Base-by-base conservation (phyloP, 2,113 vertebrate genomes). In the Pangasianodon hypophthalmus region DNA sequence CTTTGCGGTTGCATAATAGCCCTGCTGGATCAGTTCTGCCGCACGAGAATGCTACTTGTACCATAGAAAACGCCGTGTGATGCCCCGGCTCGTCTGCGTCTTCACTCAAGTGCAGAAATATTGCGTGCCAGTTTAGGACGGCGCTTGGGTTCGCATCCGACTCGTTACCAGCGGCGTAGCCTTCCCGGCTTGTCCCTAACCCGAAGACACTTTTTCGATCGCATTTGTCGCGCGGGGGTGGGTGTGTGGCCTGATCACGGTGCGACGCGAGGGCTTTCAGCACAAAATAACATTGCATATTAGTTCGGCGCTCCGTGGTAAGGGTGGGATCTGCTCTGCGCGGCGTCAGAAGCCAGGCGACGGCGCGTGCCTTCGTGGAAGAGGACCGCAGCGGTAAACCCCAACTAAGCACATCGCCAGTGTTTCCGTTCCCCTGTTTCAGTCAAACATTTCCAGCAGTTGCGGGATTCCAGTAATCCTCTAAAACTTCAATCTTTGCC, bases 221-320 rank as follows among this genome's bases (percentile, higher is more conserved):
- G 94, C 95, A 95, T 96, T 92, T 93, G 96, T 93, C 94, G 94
- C 95, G 94, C 94, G 93, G 93, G 91, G 94, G 92, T 88, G 94
- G 90, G 92, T 92, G 91, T 93, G 95, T 93, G 85, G 92, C 91
- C 96, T 90, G 95, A 95, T 96, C 96, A 96, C 96, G 94, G 96
- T 93, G 94, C 95, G 96, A 95, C 95, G 96, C 96, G 94, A 95
- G 95, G 95, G 96, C 97, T 97, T 96, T 96, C 96, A 97, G 94
- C 95, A 96, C 97, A 96, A 96, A 97, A 96, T 96, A 97, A 95
- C 97, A 98, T 98, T 96, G 97, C 97, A 97, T 96, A 97, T 96
- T 93, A 97, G 97, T 97, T 96, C 95, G 93, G 96, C 94, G 95
- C 95, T 96, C 93, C 93, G 94, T 96, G 93, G 96, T 89, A 95